A percentile compares a stretch with the other conserved stretches of the same genome.
phyloP scores from a whole-genome alignment of 2,888 invertebrate species.

The Drosophila maculinotata region DNA sequence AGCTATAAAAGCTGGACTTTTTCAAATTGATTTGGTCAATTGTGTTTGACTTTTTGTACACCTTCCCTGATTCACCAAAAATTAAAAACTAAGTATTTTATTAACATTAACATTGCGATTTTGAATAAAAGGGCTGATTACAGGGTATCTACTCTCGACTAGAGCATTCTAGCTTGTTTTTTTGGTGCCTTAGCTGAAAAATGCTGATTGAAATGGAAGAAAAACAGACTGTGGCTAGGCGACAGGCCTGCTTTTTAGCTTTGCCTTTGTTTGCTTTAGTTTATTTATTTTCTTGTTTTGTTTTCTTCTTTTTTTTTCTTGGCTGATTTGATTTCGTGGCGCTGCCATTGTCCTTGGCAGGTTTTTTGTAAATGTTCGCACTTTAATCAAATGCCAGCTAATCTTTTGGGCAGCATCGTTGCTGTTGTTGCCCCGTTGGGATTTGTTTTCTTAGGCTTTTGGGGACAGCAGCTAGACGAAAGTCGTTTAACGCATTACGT shows the following conservation, averaged over 20 bases:
- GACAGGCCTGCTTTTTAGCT: conserved; percentile 31
- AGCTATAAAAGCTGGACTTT: no score
- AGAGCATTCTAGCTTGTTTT: no score
- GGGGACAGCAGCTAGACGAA: conserved; percentile 42
- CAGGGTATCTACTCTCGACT: no score
- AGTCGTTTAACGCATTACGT: conserved; percentile 65
- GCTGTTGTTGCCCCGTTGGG: conserved; percentile 35
- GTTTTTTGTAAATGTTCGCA: conserved; percentile 64
- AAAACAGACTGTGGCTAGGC: conserved; percentile 14
- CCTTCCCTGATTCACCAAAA: no score
- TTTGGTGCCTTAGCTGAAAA: conserved; percentile 46
- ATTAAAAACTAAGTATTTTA: no score
- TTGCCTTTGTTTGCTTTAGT: conserved; percentile 57
- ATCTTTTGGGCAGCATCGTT: conserved; percentile 62
- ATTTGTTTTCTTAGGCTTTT: conserved; percentile 54
- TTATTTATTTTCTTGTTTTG: conserved; percentile 51
- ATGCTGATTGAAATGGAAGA: conserved; percentile 73
- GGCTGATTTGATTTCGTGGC: conserved; percentile 58
- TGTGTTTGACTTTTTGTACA: no score
- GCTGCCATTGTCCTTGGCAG: conserved; percentile 49
- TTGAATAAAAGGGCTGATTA: no score
- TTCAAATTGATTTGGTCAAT: no score
- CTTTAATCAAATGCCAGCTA: conserved; percentile 78
- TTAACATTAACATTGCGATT: no score
- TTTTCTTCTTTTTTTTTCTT: conserved; percentile 30